phyloP scores from a whole-genome alignment of 2,888 invertebrate species.

The Chydorus sphaericus region DNA sequence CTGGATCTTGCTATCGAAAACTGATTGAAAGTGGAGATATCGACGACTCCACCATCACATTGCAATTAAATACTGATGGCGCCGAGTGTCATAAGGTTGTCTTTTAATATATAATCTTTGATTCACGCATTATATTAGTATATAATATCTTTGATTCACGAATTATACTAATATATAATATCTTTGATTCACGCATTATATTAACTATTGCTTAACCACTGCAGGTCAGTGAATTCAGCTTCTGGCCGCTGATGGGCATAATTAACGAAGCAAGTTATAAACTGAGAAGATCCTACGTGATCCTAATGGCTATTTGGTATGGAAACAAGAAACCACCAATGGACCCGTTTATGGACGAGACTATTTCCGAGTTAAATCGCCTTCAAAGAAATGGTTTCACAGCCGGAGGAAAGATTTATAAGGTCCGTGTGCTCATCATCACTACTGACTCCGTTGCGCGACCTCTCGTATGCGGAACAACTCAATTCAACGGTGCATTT shows the following conservation, averaged over 20 bases:
- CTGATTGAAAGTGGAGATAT: background rate
- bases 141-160: too few relatives aligned
- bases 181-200: too few relatives aligned
- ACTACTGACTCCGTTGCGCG: background rate
- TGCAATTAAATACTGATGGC: background rate
- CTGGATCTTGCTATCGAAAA: background rate
- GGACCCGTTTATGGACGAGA: background rate
- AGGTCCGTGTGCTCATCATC: background rate
- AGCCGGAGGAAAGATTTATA: background rate
- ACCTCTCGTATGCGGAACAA: background rate
- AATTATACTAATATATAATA: too few relatives aligned
- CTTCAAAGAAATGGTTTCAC: background rate
- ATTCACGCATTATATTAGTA: too few relatives aligned
- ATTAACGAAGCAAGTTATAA: background rate
- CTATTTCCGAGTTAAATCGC: background rate
- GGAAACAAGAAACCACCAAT: background rate
- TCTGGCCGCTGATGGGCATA: background rate
- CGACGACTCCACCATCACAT: background rate
- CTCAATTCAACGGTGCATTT: background rate
- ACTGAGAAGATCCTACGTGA: background rate
- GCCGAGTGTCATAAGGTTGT: background rate
- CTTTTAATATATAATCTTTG: too few relatives aligned
- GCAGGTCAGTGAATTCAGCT: background rate
- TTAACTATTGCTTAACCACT: too few relatives aligned
- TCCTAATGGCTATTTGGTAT: background rate